A percentile compares a stretch with the other conserved stretches of the same genome.
Evolutionary conservation across 2,113 vertebrate genomes (phyloP).

Genomic region (Piaya cayana): DNA sequence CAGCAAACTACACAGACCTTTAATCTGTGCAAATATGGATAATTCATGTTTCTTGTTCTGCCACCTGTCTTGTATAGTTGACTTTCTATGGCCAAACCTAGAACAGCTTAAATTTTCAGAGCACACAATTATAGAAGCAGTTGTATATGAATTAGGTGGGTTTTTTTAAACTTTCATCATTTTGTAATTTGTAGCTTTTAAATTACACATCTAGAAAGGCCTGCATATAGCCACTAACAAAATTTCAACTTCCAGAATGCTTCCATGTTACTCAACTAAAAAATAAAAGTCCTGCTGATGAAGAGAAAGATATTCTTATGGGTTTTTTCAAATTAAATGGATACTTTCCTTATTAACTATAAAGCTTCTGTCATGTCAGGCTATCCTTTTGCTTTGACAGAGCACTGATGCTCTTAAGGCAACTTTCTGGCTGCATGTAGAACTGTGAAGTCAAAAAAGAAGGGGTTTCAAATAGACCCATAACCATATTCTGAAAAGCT

Average conservation of each 20-base stretch:
- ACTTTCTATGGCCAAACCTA: not conserved
- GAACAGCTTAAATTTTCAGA: not conserved
- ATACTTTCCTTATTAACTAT: not conserved
- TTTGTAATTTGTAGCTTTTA: not conserved
- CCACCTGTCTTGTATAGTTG: not conserved
- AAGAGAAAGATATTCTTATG: not conserved
- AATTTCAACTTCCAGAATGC: not conserved
- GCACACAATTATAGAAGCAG: not conserved
- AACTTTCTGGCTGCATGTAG: not conserved
- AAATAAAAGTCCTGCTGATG: not conserved
- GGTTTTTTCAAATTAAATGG: not conserved
- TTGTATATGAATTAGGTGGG: not conserved
- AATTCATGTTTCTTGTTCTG: not conserved
- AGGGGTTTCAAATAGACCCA: not conserved
- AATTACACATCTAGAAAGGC: not conserved
- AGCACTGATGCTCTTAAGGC: not conserved
- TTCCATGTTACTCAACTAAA: not conserved
- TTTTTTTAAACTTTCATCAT: not conserved
- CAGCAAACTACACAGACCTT: not conserved
- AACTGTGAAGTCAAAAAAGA: not conserved
- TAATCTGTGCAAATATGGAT: not conserved
- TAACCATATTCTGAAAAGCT: not conserved
- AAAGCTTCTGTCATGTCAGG: not conserved
- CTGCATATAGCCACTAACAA: not conserved
- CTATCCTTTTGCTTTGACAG: not conserved